A percentile compares a stretch with the other conserved stretches of the same genome.
Conservation (phyloP, 2,113 vertebrate species). For the Rhinichthys klamathensis region DNA sequence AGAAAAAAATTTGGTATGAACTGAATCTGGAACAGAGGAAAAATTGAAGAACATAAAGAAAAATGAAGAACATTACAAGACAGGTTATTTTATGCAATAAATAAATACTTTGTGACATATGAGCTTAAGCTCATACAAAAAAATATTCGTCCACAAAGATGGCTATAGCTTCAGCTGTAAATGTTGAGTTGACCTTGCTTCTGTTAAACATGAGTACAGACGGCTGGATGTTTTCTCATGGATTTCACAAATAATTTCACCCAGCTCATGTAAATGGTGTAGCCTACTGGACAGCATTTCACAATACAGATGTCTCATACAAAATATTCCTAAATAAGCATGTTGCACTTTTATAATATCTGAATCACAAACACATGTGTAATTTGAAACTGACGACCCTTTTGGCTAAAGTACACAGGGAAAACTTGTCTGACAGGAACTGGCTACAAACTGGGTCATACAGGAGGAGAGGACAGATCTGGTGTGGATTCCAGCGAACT, state of each 20-base stretch:
- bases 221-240: neutral
- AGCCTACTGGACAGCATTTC: neutral
- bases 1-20: conserved; percentile 49
- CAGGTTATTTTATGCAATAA: too few relatives aligned
- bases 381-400: neutral
- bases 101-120: neutral
- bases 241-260: neutral
- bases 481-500: neutral
- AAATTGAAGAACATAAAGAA: too few relatives aligned
- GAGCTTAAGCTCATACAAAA: neutral
- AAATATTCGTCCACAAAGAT: neutral
- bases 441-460: neutral
- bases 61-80: too few relatives aligned
- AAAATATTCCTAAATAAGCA: too few relatives aligned
- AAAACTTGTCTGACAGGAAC: conserved; percentile 27
- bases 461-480: neutral
- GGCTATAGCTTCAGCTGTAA: neutral
- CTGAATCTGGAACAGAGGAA: conserved; percentile 47
- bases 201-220: neutral
- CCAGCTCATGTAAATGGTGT: neutral
- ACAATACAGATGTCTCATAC: conserved; percentile 1
- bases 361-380: neutral
- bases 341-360: neutral
- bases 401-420: conserved; percentile 7
- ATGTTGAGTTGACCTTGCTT: neutral